Percentiles rank a stretch among this genome's conserved stretches.
Evolutionary conservation across 2,888 invertebrate genomes (phyloP).

Genomic region (Pseudoips prasinana): DNA sequence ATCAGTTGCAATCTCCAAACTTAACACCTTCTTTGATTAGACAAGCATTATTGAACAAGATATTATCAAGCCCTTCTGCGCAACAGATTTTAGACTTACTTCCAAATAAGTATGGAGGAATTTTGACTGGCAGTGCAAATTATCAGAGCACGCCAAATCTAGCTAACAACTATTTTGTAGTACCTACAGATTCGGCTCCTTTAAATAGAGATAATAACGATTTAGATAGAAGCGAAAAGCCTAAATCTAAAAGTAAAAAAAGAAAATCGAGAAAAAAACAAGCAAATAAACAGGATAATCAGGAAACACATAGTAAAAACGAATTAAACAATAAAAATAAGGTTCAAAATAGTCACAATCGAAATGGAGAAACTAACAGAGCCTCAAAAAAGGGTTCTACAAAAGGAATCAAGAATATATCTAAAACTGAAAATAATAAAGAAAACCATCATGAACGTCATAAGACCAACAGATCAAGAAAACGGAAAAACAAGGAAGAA

Average conservation of each 20-base stretch:
- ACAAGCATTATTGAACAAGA: constrained; percentile 40
- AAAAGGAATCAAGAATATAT: constrained; percentile 1
- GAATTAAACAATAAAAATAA: background rate
- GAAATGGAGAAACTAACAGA: constrained; percentile 11
- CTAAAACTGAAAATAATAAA: background rate
- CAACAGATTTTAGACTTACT: constrained; percentile 39
- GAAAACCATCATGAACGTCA: background rate
- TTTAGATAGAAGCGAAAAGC: background rate
- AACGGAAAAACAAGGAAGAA: constrained; percentile 7
- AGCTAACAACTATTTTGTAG: constrained; percentile 47
- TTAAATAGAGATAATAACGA: constrained; percentile 2
- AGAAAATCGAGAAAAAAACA: constrained; percentile 12
- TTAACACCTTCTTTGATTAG: constrained; percentile 30
- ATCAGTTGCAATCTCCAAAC: constrained; percentile 24
- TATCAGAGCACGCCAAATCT: constrained; percentile 32
- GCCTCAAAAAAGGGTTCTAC: constrained; percentile 5
- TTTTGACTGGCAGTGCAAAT: constrained; percentile 28
- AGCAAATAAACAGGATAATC: constrained; percentile 3
- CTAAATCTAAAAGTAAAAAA: constrained; percentile 9
- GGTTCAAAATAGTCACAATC: background rate
- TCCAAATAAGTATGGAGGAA: constrained; percentile 31
- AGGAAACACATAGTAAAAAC: background rate
- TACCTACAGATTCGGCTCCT: constrained; percentile 35
- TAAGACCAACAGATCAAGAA: constrained; percentile 5
- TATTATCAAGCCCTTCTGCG: constrained; percentile 36